A percentile compares a stretch with the other conserved stretches of the same genome.
phyloP scores from a whole-genome alignment of 1,140 invertebrate genomes.

The Neodiprion pinetum region DNA sequence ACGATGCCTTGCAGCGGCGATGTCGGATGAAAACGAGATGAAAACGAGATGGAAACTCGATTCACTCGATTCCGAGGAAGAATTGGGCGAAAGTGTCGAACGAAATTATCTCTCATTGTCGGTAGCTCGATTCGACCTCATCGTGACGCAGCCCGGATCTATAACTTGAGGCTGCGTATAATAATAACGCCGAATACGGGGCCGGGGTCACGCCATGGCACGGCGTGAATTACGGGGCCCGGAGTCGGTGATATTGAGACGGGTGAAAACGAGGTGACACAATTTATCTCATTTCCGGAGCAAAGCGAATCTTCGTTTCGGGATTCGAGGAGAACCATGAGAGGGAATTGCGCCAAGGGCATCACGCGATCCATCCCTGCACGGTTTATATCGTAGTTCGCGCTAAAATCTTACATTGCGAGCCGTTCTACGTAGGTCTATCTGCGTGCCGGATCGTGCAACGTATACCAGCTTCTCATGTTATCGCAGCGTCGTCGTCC shows the following conservation, averaged over 20 bases:
- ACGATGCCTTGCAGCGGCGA: too few species aligned
- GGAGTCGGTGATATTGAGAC: not conserved
- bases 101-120: not conserved
- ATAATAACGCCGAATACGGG: not conserved
- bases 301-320: not conserved
- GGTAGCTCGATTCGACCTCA: not conserved
- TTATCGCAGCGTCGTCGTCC: too few species aligned
- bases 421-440: too few species aligned
- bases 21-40: too few species aligned
- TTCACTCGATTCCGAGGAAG: too few species aligned
- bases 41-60: too few species aligned
- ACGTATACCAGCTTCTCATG: too few species aligned
- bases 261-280: not conserved
- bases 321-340: not conserved
- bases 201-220: not conserved
- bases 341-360: not conserved
- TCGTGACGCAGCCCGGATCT: not conserved
- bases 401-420: too few species aligned
- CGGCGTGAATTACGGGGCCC: too few species aligned
- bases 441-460: too few species aligned
- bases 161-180: not conserved
- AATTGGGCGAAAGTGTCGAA: too few species aligned
- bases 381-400: too few species aligned
- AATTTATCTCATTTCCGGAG: not conserved
- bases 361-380: not conserved